Evolutionary conservation across 2,113 vertebrate species (phyloP), one percentile per base, ranked within the genome.

Genomic region (Progne subis): DNA sequence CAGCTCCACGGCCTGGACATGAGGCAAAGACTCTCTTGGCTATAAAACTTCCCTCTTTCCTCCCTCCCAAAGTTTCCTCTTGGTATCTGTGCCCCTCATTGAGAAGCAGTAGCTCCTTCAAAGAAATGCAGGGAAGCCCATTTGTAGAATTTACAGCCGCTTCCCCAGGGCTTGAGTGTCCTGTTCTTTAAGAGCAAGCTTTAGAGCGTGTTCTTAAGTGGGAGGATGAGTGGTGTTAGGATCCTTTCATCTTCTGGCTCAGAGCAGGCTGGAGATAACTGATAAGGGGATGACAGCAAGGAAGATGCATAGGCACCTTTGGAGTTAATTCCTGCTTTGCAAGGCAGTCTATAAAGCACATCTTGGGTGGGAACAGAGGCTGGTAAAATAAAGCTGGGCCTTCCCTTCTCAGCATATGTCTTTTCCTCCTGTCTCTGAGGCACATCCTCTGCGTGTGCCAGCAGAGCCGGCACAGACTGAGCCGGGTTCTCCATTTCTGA

Each of bases 341-440:
- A 71, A 95, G 64, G 78, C 94, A 67, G 93, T 39, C 93, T 90
- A 77, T 75, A 89, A 95, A 95, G 91, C 93, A 52, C 91, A 82
- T 89, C 93, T 91, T 37, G 82, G 70, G 82, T 96, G 94, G 79
- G 82, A 97, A 93, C 85, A 90, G 91, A 90, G 87, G 71, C 94
- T 90, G 88, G 92, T 86, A 93, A 94, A 95, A 95, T 95, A 96
- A 97, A 96, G 93, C 93, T 93, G 95, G 88, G 94, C 85, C 79
- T 93, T 88, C 85, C 76, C 56, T 83, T 64, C 90, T 24, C 93
- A 90, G 90, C 95, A 95, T 82, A 95, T 96, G 94, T 76, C 89
- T 95, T 67, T 76, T 76, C 96, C 93, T 94, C 91, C 14, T 90
- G 93, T 91, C 78, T 94, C 46, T 2, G n/a, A 91, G 81, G 93